These are phyloP conservation scores for Aproaerema taeniolella DNA, from an alignment of 2,888 invertebrate species.

Conservation along the genomic window DNA sequence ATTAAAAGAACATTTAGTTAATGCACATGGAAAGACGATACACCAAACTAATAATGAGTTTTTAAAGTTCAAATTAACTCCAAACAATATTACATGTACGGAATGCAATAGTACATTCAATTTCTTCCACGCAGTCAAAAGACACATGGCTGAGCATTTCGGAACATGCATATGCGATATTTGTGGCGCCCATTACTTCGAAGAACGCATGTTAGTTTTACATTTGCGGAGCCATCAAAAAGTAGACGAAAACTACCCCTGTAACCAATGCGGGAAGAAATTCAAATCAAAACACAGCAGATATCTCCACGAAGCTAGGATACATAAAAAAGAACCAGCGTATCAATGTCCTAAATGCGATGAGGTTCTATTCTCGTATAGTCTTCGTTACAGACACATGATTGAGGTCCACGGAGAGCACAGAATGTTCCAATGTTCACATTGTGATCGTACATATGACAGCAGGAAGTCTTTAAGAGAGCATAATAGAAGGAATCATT, in stretches of 20 bases:
- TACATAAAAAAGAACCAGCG: constrained; percentile 56
- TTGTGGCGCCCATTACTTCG: constrained; percentile 67
- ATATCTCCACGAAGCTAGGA: constrained; percentile 48
- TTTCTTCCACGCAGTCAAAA: constrained; percentile 43
- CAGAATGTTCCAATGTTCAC: constrained; percentile 49
- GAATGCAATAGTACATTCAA: constrained; percentile 38
- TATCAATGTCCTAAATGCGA: constrained; percentile 63
- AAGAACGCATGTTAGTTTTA: constrained; percentile 55
- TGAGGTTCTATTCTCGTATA: constrained; percentile 53
- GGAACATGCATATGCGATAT: constrained; percentile 59
- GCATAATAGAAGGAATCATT: constrained; percentile 53
- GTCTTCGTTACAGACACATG: constrained; percentile 52
- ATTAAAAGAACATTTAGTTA: constrained; percentile 43
- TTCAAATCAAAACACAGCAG: constrained; percentile 61
- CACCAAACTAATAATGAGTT: constrained; percentile 38
- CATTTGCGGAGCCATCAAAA: constrained; percentile 54
- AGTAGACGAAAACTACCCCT: constrained; percentile 61
- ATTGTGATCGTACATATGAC: constrained; percentile 60
- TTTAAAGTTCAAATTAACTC: constrained; percentile 45
- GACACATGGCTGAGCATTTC: constrained; percentile 63
- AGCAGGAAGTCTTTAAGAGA: constrained; percentile 56
- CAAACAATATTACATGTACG: constrained; percentile 37
- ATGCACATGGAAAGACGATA: constrained; percentile 32
- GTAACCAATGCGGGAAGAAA: constrained; percentile 64
- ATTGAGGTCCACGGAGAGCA: constrained; percentile 55